phyloP scores from a whole-genome alignment of 2,113 vertebrate genomes.

The Dendrocopos noguchii region DNA sequence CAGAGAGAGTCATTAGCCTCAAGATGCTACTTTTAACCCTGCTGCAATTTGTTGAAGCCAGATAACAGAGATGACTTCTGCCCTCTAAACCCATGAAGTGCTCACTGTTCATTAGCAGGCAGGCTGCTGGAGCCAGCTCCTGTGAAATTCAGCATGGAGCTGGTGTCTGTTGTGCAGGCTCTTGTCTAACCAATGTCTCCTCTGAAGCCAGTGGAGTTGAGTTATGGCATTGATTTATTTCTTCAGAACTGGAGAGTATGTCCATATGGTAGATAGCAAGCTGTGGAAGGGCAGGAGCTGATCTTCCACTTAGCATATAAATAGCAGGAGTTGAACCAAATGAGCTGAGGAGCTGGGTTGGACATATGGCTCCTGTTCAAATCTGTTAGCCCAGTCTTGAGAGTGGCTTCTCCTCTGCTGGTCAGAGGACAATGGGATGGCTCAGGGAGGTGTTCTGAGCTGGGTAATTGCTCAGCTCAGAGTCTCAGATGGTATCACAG shows the following conservation, averaged over 20 bases:
- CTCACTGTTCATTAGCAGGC: slow-evolving; percentile 46
- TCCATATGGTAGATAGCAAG: slow-evolving; percentile 60
- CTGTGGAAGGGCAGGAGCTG: slow-evolving; percentile 54
- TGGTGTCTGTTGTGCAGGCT: slow-evolving; percentile 4
- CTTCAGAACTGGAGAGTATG: background rate
- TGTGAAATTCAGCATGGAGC: slow-evolving; percentile 40
- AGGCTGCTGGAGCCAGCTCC: slow-evolving; percentile 27
- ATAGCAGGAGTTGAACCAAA: slow-evolving; percentile 54
- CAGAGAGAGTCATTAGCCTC: background rate
- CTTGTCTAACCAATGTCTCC: slow-evolving; percentile 39
- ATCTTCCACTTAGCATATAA: slow-evolving; percentile 52
- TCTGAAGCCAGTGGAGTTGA: slow-evolving; percentile 5
- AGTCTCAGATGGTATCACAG: background rate
- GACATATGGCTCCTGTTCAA: slow-evolving; percentile 51
- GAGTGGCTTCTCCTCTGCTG: background rate
- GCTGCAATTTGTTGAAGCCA: background rate
- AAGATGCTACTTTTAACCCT: background rate
- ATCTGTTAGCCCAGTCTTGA: slow-evolving; percentile 16
- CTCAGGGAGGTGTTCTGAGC: background rate
- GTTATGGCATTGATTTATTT: background rate
- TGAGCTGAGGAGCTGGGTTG: slow-evolving; percentile 53
- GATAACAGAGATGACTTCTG: background rate
- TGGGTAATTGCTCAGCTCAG: background rate
- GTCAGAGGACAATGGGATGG: slow-evolving; percentile 41
- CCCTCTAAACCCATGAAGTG: background rate